Base-by-base conservation (phyloP, 2,113 vertebrate species). In the Oenanthe oenanthe region DNA sequence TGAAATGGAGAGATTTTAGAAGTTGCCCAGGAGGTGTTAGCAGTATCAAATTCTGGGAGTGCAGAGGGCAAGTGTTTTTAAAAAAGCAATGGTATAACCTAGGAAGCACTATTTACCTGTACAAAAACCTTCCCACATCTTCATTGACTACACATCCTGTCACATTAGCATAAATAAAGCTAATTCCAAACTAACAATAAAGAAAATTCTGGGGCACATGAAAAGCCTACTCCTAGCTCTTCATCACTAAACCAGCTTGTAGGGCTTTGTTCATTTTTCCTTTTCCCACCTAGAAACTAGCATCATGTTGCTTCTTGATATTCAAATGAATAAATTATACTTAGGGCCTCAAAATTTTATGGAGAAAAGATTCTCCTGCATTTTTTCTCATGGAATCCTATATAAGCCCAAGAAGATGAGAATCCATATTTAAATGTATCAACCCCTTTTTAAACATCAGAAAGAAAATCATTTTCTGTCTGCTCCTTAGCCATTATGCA, bases 141-240 rank as follows among this genome's bases (percentile, higher is more conserved):
- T 99, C 93, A 48, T 98, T 98, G 91, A 92, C 80, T 14, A 98
- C 97, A 61, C 95, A 99, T 68, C 98, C 98, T 31, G 93, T 90
- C 21, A 97, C 92, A 5, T 98, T 96, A 9, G 98, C 98, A 68
- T 98, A 98, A 96, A 98, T 98, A 97, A 98, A 99, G 25, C 98
- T 98, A 43, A 98, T 98, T 62, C 98, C 98, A 92, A 98, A 98
- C 98, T 99, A 66, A 26, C 43, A 73, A 61, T 38, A 18, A 93
- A 86, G 78, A 11, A 88, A 68, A 66, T 88, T 29, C 17, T 24
- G 38, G 25, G 17, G 48, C 34, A 51, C 38, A 5, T 47, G 53
- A 93, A 74, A 70, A 18, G 20, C 17, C 50, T 40, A 8, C 13
- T 66, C 18, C 7, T 40, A 40, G 38, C 16, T 87, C 38, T 80